Percentiles rank a stretch among this genome's conserved stretches.
Evolutionary conservation across 2,113 vertebrate species (phyloP).

Genomic region (Lophius piscatorius): DNA sequence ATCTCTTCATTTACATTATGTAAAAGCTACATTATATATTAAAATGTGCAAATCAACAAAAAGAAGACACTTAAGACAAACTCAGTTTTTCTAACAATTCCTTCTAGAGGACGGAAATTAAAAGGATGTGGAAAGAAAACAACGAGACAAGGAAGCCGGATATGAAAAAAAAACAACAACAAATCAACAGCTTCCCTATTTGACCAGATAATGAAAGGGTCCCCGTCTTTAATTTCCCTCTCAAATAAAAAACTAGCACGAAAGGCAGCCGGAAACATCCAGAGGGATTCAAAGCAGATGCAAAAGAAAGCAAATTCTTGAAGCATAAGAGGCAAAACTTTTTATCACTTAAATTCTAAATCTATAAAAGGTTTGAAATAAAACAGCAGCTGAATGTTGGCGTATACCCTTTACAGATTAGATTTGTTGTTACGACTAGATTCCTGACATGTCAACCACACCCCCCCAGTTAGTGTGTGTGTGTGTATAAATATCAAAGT

Average conservation of each 20-base stretch:
- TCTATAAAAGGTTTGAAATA: no score
- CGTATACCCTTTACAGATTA: no score
- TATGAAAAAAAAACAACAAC: slow-evolving; percentile 1
- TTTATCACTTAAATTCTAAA: no score
- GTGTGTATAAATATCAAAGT: slow-evolving; percentile 1
- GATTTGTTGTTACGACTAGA: no score
- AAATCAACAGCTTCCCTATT: slow-evolving; percentile 32
- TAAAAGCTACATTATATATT: slow-evolving; percentile 71
- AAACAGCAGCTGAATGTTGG: no score
- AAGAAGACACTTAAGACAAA: background rate
- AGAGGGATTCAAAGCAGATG: slow-evolving; percentile 16
- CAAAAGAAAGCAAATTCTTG: no score
- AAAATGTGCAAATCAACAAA: slow-evolving; percentile 81
- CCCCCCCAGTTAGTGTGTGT: no score
- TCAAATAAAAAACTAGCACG: background rate
- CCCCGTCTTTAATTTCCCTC: background rate
- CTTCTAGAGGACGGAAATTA: background rate
- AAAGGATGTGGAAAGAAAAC: no score
- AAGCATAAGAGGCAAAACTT: no score
- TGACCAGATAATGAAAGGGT: background rate
- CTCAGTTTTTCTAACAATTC: no score
- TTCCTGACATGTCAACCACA: background rate
- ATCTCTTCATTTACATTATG: slow-evolving; percentile 40
- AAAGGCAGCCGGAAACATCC: background rate
- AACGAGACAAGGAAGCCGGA: background rate